phyloP scores from a whole-genome alignment of 2,797 vertebrate species.

The Girardinus metallicus region DNA sequence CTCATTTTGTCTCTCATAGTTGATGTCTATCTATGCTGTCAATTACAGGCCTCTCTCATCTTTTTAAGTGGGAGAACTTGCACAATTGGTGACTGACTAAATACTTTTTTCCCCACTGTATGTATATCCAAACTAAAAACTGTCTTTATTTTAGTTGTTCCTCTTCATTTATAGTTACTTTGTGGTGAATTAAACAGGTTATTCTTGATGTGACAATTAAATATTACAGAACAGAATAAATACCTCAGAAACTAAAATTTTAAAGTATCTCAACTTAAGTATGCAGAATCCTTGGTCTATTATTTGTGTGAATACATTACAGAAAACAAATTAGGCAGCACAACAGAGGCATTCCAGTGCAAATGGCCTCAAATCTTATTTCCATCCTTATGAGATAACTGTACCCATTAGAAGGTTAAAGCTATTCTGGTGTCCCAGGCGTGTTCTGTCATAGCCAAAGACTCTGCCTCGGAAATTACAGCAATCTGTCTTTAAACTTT shows the following conservation, averaged over 20 bases:
- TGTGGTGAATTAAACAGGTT: not conserved
- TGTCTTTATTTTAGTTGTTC: not conserved
- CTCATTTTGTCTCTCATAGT: too few species aligned
- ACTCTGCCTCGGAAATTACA: slow-evolving; percentile 59
- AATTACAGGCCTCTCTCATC: too few species aligned
- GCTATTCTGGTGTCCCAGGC: slow-evolving; percentile 61
- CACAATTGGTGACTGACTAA: too few species aligned
- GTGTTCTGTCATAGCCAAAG: slow-evolving; percentile 35
- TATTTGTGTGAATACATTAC: slow-evolving; percentile 62
- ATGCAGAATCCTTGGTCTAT: slow-evolving; percentile 39
- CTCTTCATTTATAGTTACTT: not conserved
- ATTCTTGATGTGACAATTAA: slow-evolving; percentile 17
- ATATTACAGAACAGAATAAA: slow-evolving; percentile 19
- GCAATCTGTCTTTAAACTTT: slow-evolving; percentile 70
- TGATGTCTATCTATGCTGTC: too few species aligned
- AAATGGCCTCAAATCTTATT: slow-evolving; percentile 63
- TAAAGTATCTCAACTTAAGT: slow-evolving; percentile 36
- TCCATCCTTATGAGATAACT: slow-evolving; percentile 70
- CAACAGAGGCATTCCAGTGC: slow-evolving; percentile 61
- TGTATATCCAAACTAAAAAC: not conserved
- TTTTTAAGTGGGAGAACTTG: too few species aligned
- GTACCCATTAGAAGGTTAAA: slow-evolving; percentile 74
- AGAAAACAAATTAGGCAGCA: slow-evolving; percentile 72
- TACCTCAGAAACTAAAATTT: slow-evolving; percentile 27
- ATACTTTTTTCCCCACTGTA: too few species aligned